phyloP scores from a whole-genome alignment of 1,140 invertebrate genomes.

The Zaprionus taronus region DNA sequence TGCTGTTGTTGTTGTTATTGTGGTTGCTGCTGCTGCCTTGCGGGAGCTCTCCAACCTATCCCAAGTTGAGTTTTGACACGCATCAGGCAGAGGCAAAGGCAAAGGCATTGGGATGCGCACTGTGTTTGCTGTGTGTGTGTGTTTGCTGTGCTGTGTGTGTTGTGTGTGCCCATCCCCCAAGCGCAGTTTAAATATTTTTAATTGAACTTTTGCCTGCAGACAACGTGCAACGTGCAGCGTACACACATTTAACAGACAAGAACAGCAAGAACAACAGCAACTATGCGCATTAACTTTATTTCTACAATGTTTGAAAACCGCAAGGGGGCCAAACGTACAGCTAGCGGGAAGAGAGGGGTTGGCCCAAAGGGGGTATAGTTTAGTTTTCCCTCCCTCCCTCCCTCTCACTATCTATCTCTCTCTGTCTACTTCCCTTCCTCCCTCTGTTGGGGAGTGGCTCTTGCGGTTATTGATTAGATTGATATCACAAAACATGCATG shows the following conservation, averaged over 20 bases:
- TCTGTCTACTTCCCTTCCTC: too few relatives aligned
- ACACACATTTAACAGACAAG: conserved; percentile 16
- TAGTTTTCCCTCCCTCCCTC: too few relatives aligned
- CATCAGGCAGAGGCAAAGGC: conserved; percentile 48
- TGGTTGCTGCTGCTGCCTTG: conserved; percentile 59
- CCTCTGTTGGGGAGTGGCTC: conserved; percentile 34
- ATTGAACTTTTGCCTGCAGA: conserved; percentile 75
- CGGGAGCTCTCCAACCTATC: conserved; percentile 80
- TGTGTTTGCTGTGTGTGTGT: conserved; percentile 33
- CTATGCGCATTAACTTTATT: conserved; percentile 47
- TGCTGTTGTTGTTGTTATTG: conserved; percentile 33
- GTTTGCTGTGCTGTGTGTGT: conserved; percentile 29
- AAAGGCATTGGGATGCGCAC: conserved; percentile 35
- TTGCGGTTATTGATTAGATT: conserved; percentile 78
- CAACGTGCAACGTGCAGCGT: conserved; percentile 24
- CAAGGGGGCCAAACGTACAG: conserved; percentile 17
- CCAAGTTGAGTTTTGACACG: conserved; percentile 77
- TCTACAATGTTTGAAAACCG: conserved; percentile 49
- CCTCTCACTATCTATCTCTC: neutral
- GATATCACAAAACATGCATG: conserved; percentile 54
- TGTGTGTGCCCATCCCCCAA: conserved; percentile 32
- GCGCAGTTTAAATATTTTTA: conserved; percentile 77
- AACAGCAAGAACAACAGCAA: conserved; percentile 30
- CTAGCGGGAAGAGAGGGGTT: neutral
- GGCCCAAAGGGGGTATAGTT: neutral